A percentile compares a stretch with the other conserved stretches of the same genome.
Evolutionary conservation across 2,888 invertebrate genomes (phyloP).

Genomic region (Acheta domesticus): DNA sequence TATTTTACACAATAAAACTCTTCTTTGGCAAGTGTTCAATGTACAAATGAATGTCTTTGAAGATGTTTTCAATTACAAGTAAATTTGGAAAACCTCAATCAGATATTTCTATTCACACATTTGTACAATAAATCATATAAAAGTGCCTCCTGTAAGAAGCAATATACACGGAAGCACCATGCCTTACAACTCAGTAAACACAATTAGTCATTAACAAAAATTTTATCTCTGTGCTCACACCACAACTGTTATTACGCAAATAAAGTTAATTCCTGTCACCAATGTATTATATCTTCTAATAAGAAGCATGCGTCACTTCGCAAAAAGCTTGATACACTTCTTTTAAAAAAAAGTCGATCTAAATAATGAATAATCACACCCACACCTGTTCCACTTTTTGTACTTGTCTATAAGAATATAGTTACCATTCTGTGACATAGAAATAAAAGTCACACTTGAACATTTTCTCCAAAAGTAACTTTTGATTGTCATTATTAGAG

Average conservation of each 20-base stretch:
- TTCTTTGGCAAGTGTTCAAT: no score
- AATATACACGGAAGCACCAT: neutral
- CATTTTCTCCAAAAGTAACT: neutral
- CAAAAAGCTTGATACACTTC: neutral
- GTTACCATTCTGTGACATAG: neutral
- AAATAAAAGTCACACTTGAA: neutral
- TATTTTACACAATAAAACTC: no score
- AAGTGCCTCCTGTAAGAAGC: no score
- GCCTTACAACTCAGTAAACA: neutral
- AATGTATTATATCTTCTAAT: neutral
- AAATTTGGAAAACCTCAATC: no score
- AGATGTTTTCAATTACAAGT: no score
- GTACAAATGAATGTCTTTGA: no score
- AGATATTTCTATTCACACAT: no score
- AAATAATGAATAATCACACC: neutral
- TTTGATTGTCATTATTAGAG: constrained; percentile 3
- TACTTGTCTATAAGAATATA: constrained; percentile 11
- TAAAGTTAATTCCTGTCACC: neutral
- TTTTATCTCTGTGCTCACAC: no score
- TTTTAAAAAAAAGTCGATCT: neutral
- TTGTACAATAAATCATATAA: no score
- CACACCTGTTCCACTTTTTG: constrained; percentile 8
- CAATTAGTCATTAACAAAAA: neutral
- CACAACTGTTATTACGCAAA: neutral
- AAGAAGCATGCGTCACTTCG: neutral